Conservation (phyloP, 1,140 invertebrate genomes). For the Samia ricini region DNA sequence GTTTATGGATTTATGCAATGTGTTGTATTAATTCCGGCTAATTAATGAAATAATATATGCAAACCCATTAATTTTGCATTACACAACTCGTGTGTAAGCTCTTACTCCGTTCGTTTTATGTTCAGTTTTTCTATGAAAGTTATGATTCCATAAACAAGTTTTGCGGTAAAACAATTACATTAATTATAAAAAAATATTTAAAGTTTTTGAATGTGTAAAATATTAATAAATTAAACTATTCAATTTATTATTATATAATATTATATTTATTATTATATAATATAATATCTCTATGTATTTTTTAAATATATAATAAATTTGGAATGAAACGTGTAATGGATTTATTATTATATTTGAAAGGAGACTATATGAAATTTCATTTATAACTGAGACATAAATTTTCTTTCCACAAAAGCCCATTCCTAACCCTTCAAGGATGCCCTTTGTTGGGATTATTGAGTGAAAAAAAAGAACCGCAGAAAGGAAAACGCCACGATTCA, state of each 20-base stretch:
- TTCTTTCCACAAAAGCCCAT: neutral
- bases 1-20: neutral
- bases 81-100: neutral
- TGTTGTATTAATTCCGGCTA: neutral
- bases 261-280: too few relatives aligned
- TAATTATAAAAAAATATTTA: too few relatives aligned
- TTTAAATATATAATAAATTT: neutral
- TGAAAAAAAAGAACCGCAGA: slow-evolving; percentile 2
- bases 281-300: neutral
- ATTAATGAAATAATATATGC: neutral
- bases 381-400: slow-evolving; percentile 7
- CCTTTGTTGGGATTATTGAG: slow-evolving; percentile 10
- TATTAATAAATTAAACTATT: too few relatives aligned
- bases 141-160: too few relatives aligned
- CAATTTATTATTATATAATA: too few relatives aligned
- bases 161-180: too few relatives aligned
- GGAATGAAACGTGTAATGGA: too few relatives aligned
- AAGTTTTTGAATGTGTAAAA: too few relatives aligned
- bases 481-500: slow-evolving; percentile 6
- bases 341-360: neutral
- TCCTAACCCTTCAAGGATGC: slow-evolving; percentile 8
- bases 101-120: too few relatives aligned
- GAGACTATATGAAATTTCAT: neutral
- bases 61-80: neutral
- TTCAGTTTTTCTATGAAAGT: too few relatives aligned